Percentiles rank a stretch among this genome's conserved stretches.
These are phyloP conservation scores for Charadrius vociferus DNA, from an alignment of 2,113 vertebrate genomes.

Conservation along the genomic window DNA sequence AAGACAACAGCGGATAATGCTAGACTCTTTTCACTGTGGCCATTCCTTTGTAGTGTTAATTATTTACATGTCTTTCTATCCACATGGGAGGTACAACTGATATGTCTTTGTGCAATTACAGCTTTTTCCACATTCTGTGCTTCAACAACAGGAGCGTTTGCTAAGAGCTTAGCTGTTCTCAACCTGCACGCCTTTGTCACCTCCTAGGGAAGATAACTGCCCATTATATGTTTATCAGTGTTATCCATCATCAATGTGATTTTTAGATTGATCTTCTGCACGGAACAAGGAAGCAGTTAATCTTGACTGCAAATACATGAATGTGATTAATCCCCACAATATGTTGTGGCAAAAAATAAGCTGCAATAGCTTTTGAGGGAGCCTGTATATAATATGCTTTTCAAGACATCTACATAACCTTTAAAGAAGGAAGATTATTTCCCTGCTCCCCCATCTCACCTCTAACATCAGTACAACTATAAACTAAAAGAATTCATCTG, in stretches of 20 bases:
- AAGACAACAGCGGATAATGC: background rate
- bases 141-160: background rate
- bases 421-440: background rate
- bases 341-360: background rate
- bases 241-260: background rate
- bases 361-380: background rate
- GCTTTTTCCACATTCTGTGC: background rate
- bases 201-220: background rate
- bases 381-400: background rate
- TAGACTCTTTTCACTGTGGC: background rate
- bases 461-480: background rate
- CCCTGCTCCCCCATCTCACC: background rate
- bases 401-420: background rate
- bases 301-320: background rate
- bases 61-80: background rate
- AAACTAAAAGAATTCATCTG: background rate
- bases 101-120: background rate
- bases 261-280: background rate
- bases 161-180: background rate
- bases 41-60: background rate
- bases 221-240: accelerated
- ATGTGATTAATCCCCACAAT: background rate
- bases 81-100: background rate
- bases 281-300: background rate
- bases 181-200: background rate